Conservation (phyloP, 1,140 invertebrate species). For the Calliopsis andreniformis region DNA sequence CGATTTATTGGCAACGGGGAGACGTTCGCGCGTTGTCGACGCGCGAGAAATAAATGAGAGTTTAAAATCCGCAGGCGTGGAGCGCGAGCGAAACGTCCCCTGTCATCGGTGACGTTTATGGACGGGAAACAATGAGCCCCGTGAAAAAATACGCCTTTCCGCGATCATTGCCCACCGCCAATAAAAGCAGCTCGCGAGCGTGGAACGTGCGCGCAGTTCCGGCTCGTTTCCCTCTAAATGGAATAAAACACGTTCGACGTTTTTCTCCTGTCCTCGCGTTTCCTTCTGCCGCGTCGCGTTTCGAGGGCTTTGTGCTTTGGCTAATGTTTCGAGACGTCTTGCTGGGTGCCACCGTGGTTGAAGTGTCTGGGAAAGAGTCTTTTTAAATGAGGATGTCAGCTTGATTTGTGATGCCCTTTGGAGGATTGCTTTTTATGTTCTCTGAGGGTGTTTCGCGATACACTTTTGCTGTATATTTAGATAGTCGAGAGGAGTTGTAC, state of each 20-base stretch:
- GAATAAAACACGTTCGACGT: background rate
- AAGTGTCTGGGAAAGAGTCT: too few species aligned
- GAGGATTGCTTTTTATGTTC: too few species aligned
- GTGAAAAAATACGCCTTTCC: slow-evolving; percentile 45
- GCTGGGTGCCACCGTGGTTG: too few species aligned
- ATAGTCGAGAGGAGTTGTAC: too few species aligned
- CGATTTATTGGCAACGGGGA: slow-evolving; percentile 27
- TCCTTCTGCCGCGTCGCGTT: background rate
- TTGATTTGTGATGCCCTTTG: too few species aligned
- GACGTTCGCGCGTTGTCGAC: slow-evolving; percentile 5
- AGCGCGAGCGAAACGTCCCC: slow-evolving; percentile 28
- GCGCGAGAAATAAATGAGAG: slow-evolving; percentile 48
- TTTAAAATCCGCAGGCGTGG: slow-evolving; percentile 42
- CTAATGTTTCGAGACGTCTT: too few species aligned
- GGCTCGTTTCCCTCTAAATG: slow-evolving; percentile 20
- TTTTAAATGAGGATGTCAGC: too few species aligned
- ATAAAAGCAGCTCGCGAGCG: slow-evolving; percentile 29
- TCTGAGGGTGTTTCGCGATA: too few species aligned
- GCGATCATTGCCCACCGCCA: background rate
- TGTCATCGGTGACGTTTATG: slow-evolving; percentile 57
- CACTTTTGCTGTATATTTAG: too few species aligned
- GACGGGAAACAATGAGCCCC: slow-evolving; percentile 47
- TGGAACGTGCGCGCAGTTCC: slow-evolving; percentile 32
- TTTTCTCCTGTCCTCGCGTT: background rate
- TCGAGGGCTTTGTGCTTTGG: background rate